Conservation (phyloP, 1,140 invertebrate species). For the Macrosteles quadrilineatus region DNA sequence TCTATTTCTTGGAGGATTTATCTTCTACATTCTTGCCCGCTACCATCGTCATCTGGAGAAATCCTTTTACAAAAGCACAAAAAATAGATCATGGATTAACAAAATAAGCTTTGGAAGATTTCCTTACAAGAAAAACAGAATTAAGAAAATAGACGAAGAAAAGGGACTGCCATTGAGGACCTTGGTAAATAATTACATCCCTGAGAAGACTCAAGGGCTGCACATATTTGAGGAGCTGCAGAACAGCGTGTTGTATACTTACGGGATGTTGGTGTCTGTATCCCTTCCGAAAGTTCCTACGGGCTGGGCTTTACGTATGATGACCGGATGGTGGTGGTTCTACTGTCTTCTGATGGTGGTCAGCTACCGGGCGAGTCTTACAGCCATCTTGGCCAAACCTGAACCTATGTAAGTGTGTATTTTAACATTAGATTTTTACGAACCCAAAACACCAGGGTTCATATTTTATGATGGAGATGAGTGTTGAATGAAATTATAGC, state of each 20-base stretch:
- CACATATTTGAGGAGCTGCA: constrained; percentile 67
- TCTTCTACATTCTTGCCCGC: constrained; percentile 58
- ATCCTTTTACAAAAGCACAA: neutral
- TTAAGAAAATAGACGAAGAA: neutral
- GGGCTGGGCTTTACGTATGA: constrained; percentile 72
- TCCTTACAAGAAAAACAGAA: constrained; percentile 1
- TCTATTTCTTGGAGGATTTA: constrained; percentile 57
- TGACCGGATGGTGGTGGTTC: constrained; percentile 84
- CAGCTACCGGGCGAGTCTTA: constrained; percentile 78
- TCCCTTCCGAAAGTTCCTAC: constrained; percentile 67
- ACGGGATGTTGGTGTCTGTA: constrained; percentile 74
- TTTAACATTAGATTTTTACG: no score
- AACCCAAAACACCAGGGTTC: no score
- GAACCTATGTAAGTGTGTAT: constrained; percentile 62
- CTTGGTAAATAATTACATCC: neutral
- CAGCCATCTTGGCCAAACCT: constrained; percentile 76
- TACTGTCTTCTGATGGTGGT: constrained; percentile 77
- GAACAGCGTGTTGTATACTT: constrained; percentile 75
- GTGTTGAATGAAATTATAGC: no score
- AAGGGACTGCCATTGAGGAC: neutral
- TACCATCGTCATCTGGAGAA: constrained; percentile 13
- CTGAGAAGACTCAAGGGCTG: constrained; percentile 50
- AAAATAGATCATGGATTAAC: neutral
- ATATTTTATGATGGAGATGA: no score
- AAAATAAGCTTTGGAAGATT: neutral